A percentile compares a stretch with the other conserved stretches of the same genome.
Conservation (phyloP, 2,888 invertebrate species). For the Pollenia angustigena region DNA sequence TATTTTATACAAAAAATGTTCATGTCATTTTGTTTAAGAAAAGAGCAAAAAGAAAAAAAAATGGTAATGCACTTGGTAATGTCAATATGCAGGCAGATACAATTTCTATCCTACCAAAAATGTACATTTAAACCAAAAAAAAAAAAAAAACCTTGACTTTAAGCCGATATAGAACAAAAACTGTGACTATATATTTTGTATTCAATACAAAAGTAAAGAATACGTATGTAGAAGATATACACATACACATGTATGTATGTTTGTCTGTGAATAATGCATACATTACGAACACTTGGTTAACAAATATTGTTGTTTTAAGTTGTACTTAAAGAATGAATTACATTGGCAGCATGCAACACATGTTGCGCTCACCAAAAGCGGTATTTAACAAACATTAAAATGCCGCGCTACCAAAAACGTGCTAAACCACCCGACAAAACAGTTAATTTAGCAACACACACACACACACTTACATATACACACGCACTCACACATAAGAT, state of each 20-base stretch:
- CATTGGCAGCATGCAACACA: slow-evolving; percentile 68
- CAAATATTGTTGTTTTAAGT: slow-evolving; percentile 33
- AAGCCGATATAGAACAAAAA: slow-evolving; percentile 59
- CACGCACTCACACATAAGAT: neutral
- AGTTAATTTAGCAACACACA: slow-evolving; percentile 69
- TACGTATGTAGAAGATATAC: neutral
- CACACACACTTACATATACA: slow-evolving; percentile 18
- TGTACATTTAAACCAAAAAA: slow-evolving; percentile 55
- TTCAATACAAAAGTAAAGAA: too few species aligned
- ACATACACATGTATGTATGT: neutral
- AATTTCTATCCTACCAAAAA: slow-evolving; percentile 58
- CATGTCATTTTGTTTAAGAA: slow-evolving; percentile 47
- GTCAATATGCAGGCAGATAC: slow-evolving; percentile 59
- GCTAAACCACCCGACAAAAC: slow-evolving; percentile 73
- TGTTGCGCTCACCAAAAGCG: slow-evolving; percentile 72
- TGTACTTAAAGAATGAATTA: slow-evolving; percentile 48
- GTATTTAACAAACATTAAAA: slow-evolving; percentile 66
- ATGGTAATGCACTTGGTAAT: slow-evolving; percentile 69
- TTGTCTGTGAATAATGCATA: slow-evolving; percentile 50
- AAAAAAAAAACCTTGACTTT: slow-evolving; percentile 71
- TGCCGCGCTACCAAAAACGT: slow-evolving; percentile 72
- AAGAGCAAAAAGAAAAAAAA: neutral
- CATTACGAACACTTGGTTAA: slow-evolving; percentile 67
- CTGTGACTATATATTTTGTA: slow-evolving; percentile 25
- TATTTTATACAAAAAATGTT: slow-evolving; percentile 41